Conservation (phyloP, 2,797 vertebrate species). For the Crax fasciolata region DNA sequence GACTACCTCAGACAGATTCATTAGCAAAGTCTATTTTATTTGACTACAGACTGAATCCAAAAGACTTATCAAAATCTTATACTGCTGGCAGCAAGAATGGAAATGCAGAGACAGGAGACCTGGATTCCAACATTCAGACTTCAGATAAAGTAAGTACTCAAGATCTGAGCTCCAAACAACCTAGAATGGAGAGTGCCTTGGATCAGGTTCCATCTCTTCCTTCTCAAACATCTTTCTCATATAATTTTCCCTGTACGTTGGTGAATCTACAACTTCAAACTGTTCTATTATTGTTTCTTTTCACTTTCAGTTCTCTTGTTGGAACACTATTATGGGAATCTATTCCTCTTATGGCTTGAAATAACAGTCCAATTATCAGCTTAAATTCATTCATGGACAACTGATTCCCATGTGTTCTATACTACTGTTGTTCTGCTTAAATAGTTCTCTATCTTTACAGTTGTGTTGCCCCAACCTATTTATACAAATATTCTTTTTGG, state of each 20-base stretch:
- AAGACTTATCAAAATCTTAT: not conserved
- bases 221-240: not conserved
- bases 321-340: not conserved
- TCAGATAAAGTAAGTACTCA: not conserved
- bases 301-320: not conserved
- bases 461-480: slow-evolving; percentile 23
- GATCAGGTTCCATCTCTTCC: not conserved
- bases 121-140: not conserved
- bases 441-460: not conserved
- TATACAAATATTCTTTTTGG: not conserved
- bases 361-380: slow-evolving; percentile 35
- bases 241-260: not conserved
- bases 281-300: not conserved
- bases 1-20: not conserved
- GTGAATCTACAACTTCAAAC: not conserved
- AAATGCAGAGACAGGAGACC: not conserved
- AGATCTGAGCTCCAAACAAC: not conserved
- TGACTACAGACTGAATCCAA: not conserved
- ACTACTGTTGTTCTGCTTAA: not conserved
- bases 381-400: slow-evolving; percentile 11
- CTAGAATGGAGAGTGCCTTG: not conserved
- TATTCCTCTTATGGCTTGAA: slow-evolving; percentile 30
- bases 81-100: not conserved
- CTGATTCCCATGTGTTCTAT: slow-evolving; percentile 44
- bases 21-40: not conserved